A percentile compares a stretch with the other conserved stretches of the same genome.
phyloP scores from a whole-genome alignment of 2,113 vertebrate species.

The Macaca nemestrina region DNA sequence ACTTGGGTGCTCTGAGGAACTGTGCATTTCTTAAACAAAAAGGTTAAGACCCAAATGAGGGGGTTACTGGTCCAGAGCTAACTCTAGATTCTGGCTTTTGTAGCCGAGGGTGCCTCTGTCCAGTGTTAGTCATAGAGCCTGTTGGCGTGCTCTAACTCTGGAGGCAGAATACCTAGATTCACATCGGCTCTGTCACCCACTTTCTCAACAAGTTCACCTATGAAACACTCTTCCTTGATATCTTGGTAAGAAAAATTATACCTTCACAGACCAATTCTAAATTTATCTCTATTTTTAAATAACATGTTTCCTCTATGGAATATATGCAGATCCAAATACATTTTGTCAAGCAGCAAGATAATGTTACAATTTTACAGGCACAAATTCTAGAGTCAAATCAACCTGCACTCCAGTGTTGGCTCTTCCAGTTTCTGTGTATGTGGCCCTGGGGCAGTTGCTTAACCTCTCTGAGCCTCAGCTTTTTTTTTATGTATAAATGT shows the following conservation, averaged over 20 bases:
- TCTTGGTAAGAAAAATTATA: background rate
- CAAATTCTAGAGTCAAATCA: background rate
- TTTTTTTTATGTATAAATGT: background rate
- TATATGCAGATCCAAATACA: background rate
- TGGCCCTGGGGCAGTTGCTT: background rate
- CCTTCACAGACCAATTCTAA: background rate
- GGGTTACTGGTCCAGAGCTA: background rate
- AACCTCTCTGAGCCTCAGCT: background rate
- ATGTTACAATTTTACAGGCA: background rate
- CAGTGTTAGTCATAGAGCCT: accelerated
- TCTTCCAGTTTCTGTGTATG: background rate
- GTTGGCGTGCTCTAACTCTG: background rate
- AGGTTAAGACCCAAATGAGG: background rate
- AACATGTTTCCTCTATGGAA: background rate
- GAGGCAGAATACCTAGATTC: background rate
- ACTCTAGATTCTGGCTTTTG: background rate
- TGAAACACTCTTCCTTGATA: background rate
- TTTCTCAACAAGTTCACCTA: background rate
- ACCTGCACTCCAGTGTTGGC: background rate
- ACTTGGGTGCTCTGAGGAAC: background rate
- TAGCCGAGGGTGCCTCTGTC: background rate
- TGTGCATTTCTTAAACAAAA: background rate
- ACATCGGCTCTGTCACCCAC: background rate
- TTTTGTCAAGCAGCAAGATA: background rate
- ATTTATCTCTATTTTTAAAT: background rate